Percentiles rank a stretch among this genome's conserved stretches.
These are phyloP conservation scores for Eurypyga helias DNA, from an alignment of 2,113 vertebrate species.

Conservation along the genomic window DNA sequence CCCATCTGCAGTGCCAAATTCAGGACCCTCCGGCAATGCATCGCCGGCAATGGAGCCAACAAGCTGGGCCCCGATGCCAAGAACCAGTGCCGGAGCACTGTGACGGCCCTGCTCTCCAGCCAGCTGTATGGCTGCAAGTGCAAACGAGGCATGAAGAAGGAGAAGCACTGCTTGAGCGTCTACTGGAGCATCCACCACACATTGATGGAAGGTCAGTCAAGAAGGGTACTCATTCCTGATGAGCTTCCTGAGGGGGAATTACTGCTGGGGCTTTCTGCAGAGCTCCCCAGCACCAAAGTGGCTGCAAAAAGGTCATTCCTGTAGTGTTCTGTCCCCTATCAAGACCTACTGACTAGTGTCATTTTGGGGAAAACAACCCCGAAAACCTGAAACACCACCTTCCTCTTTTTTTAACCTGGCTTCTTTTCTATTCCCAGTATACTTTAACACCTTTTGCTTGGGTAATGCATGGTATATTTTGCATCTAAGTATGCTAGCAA, in stretches of 20 bases:
- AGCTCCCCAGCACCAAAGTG: neutral
- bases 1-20: constrained; percentile 90
- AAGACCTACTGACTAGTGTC: neutral
- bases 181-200: constrained; percentile 96
- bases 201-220: constrained; percentile 82
- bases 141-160: constrained; percentile 92
- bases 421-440: neutral
- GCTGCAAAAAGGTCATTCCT: fast-evolving
- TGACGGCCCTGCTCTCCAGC: constrained; percentile 87
- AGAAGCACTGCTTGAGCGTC: constrained; percentile 93
- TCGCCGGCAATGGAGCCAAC: constrained; percentile 88
- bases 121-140: constrained; percentile 91
- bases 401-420: neutral
- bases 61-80: constrained; percentile 88
- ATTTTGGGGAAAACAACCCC: neutral
- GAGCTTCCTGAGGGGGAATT: fast-evolving
- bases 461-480: neutral
- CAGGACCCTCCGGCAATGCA: constrained; percentile 90
- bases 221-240: fast-evolving
- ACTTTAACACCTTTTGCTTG: neutral
- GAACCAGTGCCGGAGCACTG: constrained; percentile 88
- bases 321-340: fast-evolving
- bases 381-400: neutral
- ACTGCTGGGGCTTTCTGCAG: fast-evolving
- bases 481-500: neutral